Evolutionary conservation across 1,140 invertebrate species (phyloP), one percentile per base, ranked within the genome.

Genomic region (Steinernema khuongi): DNA sequence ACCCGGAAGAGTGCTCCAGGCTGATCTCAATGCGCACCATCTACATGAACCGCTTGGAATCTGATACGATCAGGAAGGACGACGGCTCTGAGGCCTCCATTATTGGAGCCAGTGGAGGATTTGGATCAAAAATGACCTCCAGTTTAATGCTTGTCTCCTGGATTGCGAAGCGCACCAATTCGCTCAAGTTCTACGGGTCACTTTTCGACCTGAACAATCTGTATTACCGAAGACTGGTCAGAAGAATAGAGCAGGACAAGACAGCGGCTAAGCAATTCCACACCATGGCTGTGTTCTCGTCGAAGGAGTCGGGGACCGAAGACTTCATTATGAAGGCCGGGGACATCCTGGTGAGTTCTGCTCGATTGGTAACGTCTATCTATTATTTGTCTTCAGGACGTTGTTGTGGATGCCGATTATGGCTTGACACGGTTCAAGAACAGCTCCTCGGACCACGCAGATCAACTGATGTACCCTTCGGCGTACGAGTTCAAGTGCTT

Each of bases 161-260:
- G 50, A 60, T 60, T 4, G 50, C 50, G 50, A 60, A 60, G 22
- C 50, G 50, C 50, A 14, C 11, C 50, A 26, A 60, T 22, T 60
- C 50, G 50, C 11, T 14, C 7, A 60, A 60, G 50, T 60, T 60
- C 50, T 22, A 60, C 50, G 50, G 50, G 4, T 7, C 50, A 4
- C 50, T 60, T 2, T 60, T 60, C 50, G 50, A 60, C 19, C 19
- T 60, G 50, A 60, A 60, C 50, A 60, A 60, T 26, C 50, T 60
- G 7, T 60, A 60, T 60, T 60, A 17, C 19, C 50, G 50, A 26
- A 11, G 50, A 22, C 22, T 60, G 50, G 50, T 22, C 4, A 7
- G 50, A 4, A 60, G 50, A 26, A 60, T 60, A n/a, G 50, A 60
- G 22, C 11, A 11, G 11, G 50, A 60, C 50, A 60, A 60, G 50